Conservation (phyloP, 2,113 vertebrate genomes). For the Shinisaurus crocodilurus region DNA sequence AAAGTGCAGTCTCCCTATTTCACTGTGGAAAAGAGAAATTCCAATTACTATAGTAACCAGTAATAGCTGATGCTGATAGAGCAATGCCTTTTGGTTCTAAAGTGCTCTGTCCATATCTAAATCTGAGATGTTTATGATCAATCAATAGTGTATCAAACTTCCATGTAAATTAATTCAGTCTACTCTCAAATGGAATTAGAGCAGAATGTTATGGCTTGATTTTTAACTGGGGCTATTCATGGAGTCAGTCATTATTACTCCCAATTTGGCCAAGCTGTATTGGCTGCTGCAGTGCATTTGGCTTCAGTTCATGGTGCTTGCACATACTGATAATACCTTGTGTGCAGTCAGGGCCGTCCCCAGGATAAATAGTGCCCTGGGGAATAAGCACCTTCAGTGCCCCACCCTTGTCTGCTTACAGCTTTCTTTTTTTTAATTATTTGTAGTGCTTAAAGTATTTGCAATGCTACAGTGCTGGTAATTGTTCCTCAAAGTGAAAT, state of each 20-base stretch:
- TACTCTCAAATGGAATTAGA: not conserved
- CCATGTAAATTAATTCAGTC: not conserved
- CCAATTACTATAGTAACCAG: conserved; percentile 68
- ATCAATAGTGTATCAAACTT: not conserved
- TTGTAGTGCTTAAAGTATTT: too few species aligned
- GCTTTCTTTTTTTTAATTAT: too few species aligned
- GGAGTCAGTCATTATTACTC: not conserved
- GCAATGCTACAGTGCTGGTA: too few species aligned
- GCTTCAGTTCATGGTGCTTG: not conserved
- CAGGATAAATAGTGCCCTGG: too few species aligned
- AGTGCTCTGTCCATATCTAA: not conserved
- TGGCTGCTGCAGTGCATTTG: not conserved
- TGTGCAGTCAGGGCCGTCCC: too few species aligned
- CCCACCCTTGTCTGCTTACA: too few species aligned
- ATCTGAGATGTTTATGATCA: not conserved
- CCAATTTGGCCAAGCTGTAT: not conserved
- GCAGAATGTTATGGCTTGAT: not conserved
- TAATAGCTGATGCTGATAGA: conserved; percentile 38
- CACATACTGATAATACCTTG: not conserved
- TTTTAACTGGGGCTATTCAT: not conserved
- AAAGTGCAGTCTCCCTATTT: conserved; percentile 55
- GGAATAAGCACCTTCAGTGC: too few species aligned
- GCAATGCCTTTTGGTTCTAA: not conserved
- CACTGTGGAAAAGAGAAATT: conserved; percentile 57
- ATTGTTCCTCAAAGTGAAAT: too few species aligned